Base-by-base conservation (phyloP, 2,113 vertebrate genomes). In the Peucedramus taeniatus region DNA sequence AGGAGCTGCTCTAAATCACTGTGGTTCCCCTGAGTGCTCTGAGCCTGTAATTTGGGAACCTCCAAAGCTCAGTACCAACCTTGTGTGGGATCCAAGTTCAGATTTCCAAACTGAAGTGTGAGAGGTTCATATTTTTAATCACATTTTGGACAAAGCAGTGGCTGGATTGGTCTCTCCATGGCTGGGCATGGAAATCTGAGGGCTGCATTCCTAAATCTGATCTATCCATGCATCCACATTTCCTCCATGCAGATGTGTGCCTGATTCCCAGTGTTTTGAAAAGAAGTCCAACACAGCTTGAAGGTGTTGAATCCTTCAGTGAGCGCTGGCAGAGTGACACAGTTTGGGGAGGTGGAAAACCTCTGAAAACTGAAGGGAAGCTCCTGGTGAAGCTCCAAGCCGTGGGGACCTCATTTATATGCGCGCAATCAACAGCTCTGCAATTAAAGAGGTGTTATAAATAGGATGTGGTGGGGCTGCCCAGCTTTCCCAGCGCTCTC, bases 381-480 rank as follows among this genome's bases (percentile, higher is more conserved):
- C 78, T 82, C 28, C 65, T 82, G 33, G 2, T 16, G 50, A 21
- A 61, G 33, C 80, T 60, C 16, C 42, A 59, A 70, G 57, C 89
- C 16, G 33, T 16, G 76, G 64, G 16, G 27, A 15, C 18, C 95
- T 96, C 87, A 14, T 81, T 84, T 92, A 49, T 89, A 59, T 59
- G 85, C 86, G 66, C 72, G 33, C 97, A 94, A 81, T 98, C 97
- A 98, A 97, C 98, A 97, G 94, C 96, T 93, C 12, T 97, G 96
- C 97, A 98, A 89, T 97, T 94, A 93, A 95, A 68, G 92, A 99
- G 98, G 98, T 98, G 99, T 99, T 99, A 98, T 98, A 99, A 99
- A 99, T 99, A 99, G 99, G 98, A 98, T 97, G 98, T 98, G 98
- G 98, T 96, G 98, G 98, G 95, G 97, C 95, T 96, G 85, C 98